Base-by-base conservation (phyloP, 2,888 invertebrate genomes). In the Barypeithes pellucidus region DNA sequence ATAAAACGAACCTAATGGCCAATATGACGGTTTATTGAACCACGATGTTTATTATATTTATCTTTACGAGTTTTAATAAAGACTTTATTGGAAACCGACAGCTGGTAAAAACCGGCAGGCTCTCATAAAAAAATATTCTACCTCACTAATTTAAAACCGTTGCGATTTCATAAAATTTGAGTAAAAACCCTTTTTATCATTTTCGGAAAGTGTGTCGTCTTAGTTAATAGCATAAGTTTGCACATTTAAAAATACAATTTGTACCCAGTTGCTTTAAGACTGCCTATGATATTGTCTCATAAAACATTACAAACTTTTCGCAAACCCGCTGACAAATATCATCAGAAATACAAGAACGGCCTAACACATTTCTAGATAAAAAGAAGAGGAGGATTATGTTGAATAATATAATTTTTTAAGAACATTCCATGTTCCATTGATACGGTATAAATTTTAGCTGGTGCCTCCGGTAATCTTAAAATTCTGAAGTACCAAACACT, bases 51-150 rank as follows among this genome's bases (percentile, higher is more conserved):
- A 57, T 63, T 63, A 63, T 63, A 63, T 54, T 52, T 57, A 33
- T 67, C 60, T 75, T 75, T 72, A 75, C 60, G 63, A 59, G 62
- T 65, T 75, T 72, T 69, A 72, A 72, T 72, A 65, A 68, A 75
- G 72, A 68, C 57, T 20, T 39, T 59, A 67, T 52, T 67, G 41
- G 54, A 39, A 45, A 45, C 50, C 65, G 24, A 54, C 72, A 75
- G 63, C 41, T 72, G 75, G 47, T 57, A 20, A 24, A 33, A 5
- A 59, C 18, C 33, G 5, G 61, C 54, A 39, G 18, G 43, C 22
- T 29, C 57, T 47, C 41, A 54, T 54, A 62, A 73, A 68, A 73
- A 68, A 45, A 52, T 67, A 54, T 39, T 8, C 11, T 20, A 12
- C 11, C 22, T 9, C 20, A 22, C 20, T 12, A 50, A 50, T 9